Base-by-base conservation (phyloP, 1,140 invertebrate species). In the Hylyphantes graminicola region DNA sequence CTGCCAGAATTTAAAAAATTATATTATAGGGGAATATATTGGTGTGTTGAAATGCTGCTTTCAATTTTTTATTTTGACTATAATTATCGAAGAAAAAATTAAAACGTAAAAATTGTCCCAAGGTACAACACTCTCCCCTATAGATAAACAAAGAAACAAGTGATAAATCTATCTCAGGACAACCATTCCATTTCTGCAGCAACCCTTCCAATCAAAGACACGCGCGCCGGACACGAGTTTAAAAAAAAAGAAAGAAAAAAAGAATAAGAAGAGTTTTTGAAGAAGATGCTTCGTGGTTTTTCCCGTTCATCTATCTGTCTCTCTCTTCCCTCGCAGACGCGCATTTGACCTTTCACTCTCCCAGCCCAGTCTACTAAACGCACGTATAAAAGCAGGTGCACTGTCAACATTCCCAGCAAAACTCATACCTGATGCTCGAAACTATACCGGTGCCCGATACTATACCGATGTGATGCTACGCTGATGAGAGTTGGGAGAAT, bases 291-390 rank as follows among this genome's bases (percentile, higher is more conserved):
- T 70, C 35, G 35, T 59, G 77, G 77, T 68, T 80, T 80, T 80
- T 80, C 77, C 77, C 77, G 76, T 50, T 63, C 64, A 80, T 80
- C 77, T 50, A 67, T 80, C 65, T 80, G 65, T 50, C 55, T 57
- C 72, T 57, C 3, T 65, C 63, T 59, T 35, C 57, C n/a, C 57
- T 59, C 57, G 48, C 48, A 17, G 51, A 35, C 35, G 21, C 65
- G 21, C 75, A 77, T 61, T 67, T 80, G 77, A 80, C 77, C 77
- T 74, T 74, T 74, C 72, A 48, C 59, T 76, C 57, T 59, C 13
- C 35, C 72, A 59, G 57, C 74, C 53, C 51, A 48, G 17, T 76
- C 74, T 57, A 59, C 55, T 48, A 48, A 57, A 55, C 53, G 53
- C 54, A 76, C 21, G 21, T 76, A 76, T 76, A 76, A 76, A 64